Percentiles rank a stretch among this genome's conserved stretches.
Evolutionary conservation across 2,888 invertebrate genomes (phyloP).

Genomic region (Anorthoa munda): DNA sequence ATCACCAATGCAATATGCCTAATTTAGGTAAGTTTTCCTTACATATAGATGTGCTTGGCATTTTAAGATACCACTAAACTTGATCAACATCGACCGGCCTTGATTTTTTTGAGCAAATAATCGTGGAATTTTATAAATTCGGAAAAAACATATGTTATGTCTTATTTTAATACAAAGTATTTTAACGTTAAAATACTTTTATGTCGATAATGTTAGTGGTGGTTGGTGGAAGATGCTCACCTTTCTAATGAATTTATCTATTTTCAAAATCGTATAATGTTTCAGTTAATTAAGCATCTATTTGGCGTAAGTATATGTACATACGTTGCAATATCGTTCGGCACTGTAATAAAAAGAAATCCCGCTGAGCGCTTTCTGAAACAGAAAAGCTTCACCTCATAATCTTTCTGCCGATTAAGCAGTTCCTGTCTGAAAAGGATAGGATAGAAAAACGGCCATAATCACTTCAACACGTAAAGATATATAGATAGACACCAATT

Average conservation of each 20-base stretch:
- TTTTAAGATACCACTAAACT: neutral
- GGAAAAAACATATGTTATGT: neutral
- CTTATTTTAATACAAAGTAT: too few species aligned
- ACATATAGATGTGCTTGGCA: neutral
- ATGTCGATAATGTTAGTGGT: too few species aligned
- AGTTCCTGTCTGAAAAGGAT: too few species aligned
- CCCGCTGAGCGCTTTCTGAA: neutral
- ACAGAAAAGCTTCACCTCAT: neutral
- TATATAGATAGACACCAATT: neutral
- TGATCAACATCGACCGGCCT: neutral
- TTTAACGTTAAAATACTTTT: too few species aligned
- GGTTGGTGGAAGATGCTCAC: too few species aligned
- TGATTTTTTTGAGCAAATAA: neutral
- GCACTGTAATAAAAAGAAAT: neutral
- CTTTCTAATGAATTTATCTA: too few species aligned
- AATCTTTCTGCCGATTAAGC: neutral
- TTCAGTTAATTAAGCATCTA: too few species aligned
- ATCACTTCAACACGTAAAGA: neutral
- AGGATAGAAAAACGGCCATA: neutral
- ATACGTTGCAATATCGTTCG: neutral
- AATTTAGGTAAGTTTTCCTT: constrained; percentile 70
- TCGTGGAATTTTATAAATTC: neutral
- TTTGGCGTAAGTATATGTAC: too few species aligned
- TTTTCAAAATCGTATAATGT: too few species aligned
- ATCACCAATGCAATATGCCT: constrained; percentile 77